Evolutionary conservation across 2,888 invertebrate species (phyloP), one percentile per base, ranked within the genome.

Genomic region (Hipparchia sbordonii): DNA sequence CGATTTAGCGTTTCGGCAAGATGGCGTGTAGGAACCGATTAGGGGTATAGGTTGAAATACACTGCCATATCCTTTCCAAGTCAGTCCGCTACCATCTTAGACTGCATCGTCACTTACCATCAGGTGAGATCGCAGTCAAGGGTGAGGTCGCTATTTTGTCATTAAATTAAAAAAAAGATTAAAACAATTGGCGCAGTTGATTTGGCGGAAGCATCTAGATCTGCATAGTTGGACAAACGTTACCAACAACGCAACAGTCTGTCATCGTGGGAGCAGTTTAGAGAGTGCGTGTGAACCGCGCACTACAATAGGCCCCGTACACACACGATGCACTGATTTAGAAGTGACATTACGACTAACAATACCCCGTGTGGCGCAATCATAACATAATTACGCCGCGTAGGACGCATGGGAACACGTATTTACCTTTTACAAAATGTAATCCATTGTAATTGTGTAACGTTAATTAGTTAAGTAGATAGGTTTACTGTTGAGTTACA

Each of bases 271-370:
- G 92, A 93, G 86, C 86, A 83, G 83, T 86, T 88, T 86, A 87
- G 89, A 89, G 86, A 88, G 88, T 84, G 89, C 91, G 91, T 93
- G 92, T 91, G 92, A 93, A 93, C 87, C 79, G 52, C 74, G 74
- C 79, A 82, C 82, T 86, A 92, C 91, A 93, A 93, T 91, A 83
- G 89, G 77, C 82, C 82, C 77, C 76, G 85, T 82, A 83, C 86
- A 88, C 85, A 89, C 85, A 85, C 85, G 87, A 87, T 86, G 87
- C 84, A 86, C 90, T 90, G 90, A 89, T 91, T 91, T 90, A 91
- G 89, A 91, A 85, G 88, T 89, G 87, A 85, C 90, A 90, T 90
- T 89, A 90, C 85, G 80, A 80, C 84, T 86, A 89, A 92, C 92
- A 93, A 92, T 90, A 90, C 87, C 77, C 84, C 79, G 79, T 68